Base-by-base conservation (phyloP, 1,140 invertebrate species). In the Diploscapter pachys region DNA sequence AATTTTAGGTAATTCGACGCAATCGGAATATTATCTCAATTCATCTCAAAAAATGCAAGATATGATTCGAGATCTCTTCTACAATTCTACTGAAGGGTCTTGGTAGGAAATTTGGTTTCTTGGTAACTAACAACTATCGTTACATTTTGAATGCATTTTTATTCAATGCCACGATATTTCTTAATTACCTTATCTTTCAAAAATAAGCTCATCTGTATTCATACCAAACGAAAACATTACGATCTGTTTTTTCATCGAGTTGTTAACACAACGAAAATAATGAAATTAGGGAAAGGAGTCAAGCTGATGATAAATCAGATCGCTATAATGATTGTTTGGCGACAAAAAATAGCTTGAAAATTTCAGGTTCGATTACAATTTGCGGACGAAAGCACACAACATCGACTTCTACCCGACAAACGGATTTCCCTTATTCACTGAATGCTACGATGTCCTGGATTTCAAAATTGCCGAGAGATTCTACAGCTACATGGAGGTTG, bases 391-490 rank as follows among this genome's bases (percentile, higher is more conserved):
- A 50, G 91, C 90, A 55, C 88, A 90, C 1, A 88, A 91, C 5
- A 89, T 90, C 13, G 88, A 92, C 2, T 96, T 95, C 86, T 94
- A 93, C 80, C 90, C 92, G 0, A 91, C 92, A 0, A 95, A 94
- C 83, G 87, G 95, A 0, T 87, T 92, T 0, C 94, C 94, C 0
- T 86, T 96, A 0, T 96, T 92, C 91, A 91, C 91, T 0, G 90
- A 90, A 11, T 87, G 86, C 71, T 86, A 87, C 78, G 80, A 81
- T 59, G 79, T 74, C 56, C 68, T 84, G 11, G 75, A 84, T 64
- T 72, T 74, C 49, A 75, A 53, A 73, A 82, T 8, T 90, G 91
- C 75, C 91, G 86, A 0, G 31, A 89, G 75, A 55, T 68, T 86
- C 6, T 84, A 88, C 48, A 89, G 91, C 0, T 89, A 91, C 75